Conservation (phyloP, 53 echinoderm and acorn worm genomes). For the Stichopus horrens region DNA sequence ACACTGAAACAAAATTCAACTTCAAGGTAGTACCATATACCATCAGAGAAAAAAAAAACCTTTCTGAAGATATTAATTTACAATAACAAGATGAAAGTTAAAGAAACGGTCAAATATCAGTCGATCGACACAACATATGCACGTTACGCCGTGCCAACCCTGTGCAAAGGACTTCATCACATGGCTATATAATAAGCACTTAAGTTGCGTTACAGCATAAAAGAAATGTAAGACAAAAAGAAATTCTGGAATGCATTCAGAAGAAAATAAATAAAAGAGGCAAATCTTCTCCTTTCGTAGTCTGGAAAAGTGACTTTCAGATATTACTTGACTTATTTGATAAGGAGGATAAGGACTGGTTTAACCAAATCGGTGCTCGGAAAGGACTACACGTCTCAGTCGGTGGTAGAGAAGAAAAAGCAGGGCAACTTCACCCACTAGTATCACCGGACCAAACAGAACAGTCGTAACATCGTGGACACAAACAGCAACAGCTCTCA, state of each 20-base stretch:
- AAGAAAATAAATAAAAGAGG: conserved; percentile 31
- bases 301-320: too few relatives aligned
- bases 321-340: too few relatives aligned
- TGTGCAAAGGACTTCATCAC: neutral
- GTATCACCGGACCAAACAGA: too few relatives aligned
- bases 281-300: neutral
- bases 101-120: neutral
- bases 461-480: too few relatives aligned
- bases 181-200: conserved; percentile 1
- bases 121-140: neutral
- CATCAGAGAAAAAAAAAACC: neutral
- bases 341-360: too few relatives aligned
- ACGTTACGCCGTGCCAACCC: neutral
- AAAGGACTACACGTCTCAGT: too few relatives aligned
- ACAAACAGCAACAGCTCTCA: too few relatives aligned
- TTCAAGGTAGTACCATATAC: neutral
- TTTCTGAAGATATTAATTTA: neutral
- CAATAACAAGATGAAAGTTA: neutral
- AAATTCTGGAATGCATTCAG: conserved; percentile 33
- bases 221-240: conserved; percentile 8
- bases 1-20: neutral
- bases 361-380: too few relatives aligned
- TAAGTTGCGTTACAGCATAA: neutral
- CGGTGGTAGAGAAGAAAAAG: too few relatives aligned
- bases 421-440: too few relatives aligned